phyloP scores from a whole-genome alignment of 2,113 vertebrate genomes.

The Xyrauchen texanus region DNA sequence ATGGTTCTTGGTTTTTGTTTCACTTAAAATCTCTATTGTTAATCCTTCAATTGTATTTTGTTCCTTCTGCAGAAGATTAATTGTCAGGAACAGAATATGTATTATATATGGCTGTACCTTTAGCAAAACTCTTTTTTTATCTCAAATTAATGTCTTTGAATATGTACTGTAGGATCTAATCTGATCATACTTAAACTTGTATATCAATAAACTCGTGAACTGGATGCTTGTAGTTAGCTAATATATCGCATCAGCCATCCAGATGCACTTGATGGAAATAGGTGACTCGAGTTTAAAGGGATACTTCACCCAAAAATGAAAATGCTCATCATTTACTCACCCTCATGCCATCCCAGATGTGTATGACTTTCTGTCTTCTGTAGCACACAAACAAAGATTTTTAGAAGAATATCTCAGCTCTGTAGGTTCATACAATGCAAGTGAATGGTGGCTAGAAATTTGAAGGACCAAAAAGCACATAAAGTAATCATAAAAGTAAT shows the following conservation, averaged over 20 bases:
- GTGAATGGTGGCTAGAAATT: too few species aligned
- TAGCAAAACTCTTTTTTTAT: conserved; percentile 3
- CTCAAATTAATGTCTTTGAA: conserved; percentile 19
- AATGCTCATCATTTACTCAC: too few species aligned
- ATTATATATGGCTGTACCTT: conserved; percentile 13
- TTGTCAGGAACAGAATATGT: conserved; percentile 10
- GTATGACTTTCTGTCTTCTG: too few species aligned
- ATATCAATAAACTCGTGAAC: conserved; percentile 18
- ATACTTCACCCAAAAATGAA: too few species aligned
- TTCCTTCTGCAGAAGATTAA: conserved; percentile 27
- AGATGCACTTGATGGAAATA: background rate
- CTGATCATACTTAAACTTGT: background rate
- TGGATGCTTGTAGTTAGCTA: background rate
- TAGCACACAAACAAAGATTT: too few species aligned
- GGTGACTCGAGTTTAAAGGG: too few species aligned
- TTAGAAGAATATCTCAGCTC: too few species aligned
- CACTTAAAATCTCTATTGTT: conserved; percentile 17
- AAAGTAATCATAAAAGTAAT: too few species aligned
- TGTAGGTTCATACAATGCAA: too few species aligned
- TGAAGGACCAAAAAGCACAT: too few species aligned
- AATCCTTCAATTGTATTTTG: background rate
- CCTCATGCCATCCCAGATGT: too few species aligned
- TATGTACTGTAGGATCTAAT: conserved; percentile 23
- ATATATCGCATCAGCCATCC: conserved; percentile 1
- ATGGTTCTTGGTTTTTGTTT: background rate